These are phyloP conservation scores for Cosmorhoe ocellata DNA, from an alignment of 2,888 invertebrate genomes.

Conservation along the genomic window DNA sequence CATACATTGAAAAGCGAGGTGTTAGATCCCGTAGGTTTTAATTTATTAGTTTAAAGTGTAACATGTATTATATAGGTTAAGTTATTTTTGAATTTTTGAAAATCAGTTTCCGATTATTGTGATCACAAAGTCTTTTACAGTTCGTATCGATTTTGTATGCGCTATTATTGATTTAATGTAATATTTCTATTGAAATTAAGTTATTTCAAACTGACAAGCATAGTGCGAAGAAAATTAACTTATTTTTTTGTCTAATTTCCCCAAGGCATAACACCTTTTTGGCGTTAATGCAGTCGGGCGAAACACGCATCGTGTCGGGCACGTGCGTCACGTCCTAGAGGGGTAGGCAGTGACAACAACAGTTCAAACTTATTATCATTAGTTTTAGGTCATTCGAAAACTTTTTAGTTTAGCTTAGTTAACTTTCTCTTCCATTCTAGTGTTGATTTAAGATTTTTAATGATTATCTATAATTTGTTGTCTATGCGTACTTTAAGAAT, in stretches of 20 bases:
- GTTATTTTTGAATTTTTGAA: constrained; percentile 44
- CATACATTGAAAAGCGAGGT: background rate
- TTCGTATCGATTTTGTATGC: constrained; percentile 31
- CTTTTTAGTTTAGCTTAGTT: constrained; percentile 71
- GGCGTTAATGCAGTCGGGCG: too few species aligned
- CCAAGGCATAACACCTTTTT: too few species aligned
- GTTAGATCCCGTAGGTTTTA: constrained; percentile 38
- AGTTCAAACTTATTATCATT: constrained; percentile 37
- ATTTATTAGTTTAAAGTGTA: constrained; percentile 35
- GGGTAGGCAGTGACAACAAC: background rate
- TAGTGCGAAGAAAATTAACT: background rate
- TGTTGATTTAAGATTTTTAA: constrained; percentile 70
- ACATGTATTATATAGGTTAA: constrained; percentile 66
- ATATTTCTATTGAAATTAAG: background rate
- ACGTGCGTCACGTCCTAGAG: constrained; percentile 4
- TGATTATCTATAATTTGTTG: constrained; percentile 65
- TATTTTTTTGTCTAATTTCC: too few species aligned
- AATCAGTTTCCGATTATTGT: constrained; percentile 17
- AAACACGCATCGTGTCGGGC: constrained; percentile 19
- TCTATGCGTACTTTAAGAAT: constrained; percentile 54
- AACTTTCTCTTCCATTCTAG: constrained; percentile 76
- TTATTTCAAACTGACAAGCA: constrained; percentile 1
- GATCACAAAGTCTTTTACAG: constrained; percentile 17
- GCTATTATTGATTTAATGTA: constrained; percentile 1
- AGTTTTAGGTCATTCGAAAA: constrained; percentile 51